Percentiles rank a stretch among this genome's conserved stretches.
Conservation (phyloP, 64 coral and sea anemone species). For the Montipora sp. region DNA sequence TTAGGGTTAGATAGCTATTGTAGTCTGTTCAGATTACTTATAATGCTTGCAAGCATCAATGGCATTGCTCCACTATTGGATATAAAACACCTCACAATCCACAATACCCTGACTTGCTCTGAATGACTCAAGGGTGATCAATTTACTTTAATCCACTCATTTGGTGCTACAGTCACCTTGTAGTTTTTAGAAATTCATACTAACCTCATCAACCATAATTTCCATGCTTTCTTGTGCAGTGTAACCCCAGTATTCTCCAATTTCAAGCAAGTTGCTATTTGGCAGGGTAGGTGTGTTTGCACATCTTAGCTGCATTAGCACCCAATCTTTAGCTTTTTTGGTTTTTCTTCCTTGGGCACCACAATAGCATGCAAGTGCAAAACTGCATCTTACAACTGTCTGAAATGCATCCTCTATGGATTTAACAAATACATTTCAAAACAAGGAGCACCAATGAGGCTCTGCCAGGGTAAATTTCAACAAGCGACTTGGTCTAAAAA, state of each 20-base stretch:
- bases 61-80: too few relatives aligned
- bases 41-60: too few relatives aligned
- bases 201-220: constrained; percentile 25
- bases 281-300: not conserved
- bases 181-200: not conserved
- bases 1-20: too few relatives aligned
- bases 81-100: too few relatives aligned
- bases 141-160: too few relatives aligned
- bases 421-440: not conserved
- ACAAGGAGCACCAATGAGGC: not conserved
- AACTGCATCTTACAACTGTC: constrained; percentile 29
- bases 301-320: constrained; percentile 8
- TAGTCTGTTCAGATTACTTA: too few relatives aligned
- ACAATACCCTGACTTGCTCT: too few relatives aligned
- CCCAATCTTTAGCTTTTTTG: constrained; percentile 22
- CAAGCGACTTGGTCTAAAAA: too few relatives aligned
- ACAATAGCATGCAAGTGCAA: constrained; percentile 7
- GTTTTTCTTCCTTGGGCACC: not conserved
- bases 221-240: constrained; percentile 28
- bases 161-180: too few relatives aligned
- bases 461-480: too few relatives aligned
- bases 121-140: too few relatives aligned
- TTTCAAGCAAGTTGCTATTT: constrained; percentile 9
- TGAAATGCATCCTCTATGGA: constrained; percentile 23
- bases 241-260: constrained; percentile 53